These are phyloP conservation scores for Todiramphus chloris DNA, from an alignment of 2,113 vertebrate species.

Conservation along the genomic window DNA sequence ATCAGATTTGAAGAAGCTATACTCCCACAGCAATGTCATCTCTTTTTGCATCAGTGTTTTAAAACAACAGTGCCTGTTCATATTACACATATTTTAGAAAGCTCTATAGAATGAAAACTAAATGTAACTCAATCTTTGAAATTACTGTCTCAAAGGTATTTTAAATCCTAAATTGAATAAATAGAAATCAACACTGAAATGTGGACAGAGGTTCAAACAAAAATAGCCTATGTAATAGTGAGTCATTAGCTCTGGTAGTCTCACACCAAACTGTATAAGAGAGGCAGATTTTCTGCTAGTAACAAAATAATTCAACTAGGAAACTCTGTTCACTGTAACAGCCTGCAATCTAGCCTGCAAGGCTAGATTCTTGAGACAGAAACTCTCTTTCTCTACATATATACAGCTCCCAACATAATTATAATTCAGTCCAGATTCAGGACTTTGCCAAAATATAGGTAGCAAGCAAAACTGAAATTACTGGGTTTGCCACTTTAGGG, in stretches of 20 bases:
- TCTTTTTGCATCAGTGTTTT: neutral
- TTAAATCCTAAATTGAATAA: neutral
- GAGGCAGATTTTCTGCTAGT: neutral
- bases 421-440: neutral
- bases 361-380: neutral
- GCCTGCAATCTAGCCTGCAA: neutral
- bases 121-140: neutral
- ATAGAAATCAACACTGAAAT: neutral
- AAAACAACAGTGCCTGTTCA: neutral
- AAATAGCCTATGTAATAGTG: neutral
- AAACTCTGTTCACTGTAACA: neutral
- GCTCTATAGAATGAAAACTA: neutral
- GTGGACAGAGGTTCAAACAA: neutral
- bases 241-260: neutral
- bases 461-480: neutral
- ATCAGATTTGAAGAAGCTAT: neutral
- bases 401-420: neutral
- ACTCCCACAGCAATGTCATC: neutral
- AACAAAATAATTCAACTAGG: neutral
- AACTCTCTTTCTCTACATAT: neutral
- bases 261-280: neutral
- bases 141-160: neutral
- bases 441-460: neutral
- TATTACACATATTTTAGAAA: neutral
- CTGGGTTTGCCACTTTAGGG: neutral